phyloP scores from a whole-genome alignment of 2,797 vertebrate genomes.

The Enteromius radiatus region DNA sequence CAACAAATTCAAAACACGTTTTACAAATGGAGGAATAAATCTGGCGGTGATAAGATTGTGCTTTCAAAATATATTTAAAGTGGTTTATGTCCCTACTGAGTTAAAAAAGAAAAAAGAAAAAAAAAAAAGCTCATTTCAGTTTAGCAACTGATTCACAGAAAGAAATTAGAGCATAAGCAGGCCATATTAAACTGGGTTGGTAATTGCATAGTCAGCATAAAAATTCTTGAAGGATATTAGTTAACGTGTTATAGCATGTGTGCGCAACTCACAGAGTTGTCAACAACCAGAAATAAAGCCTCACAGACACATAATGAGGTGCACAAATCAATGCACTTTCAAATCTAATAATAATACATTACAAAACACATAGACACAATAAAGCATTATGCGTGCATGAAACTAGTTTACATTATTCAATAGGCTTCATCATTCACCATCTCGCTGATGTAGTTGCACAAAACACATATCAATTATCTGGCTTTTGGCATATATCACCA shows the following conservation, averaged over 20 bases:
- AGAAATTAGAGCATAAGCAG: neutral
- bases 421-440: neutral
- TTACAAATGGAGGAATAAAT: constrained; percentile 39
- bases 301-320: neutral
- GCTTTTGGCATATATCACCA: neutral
- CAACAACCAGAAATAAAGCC: neutral
- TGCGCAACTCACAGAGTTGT: constrained; percentile 15
- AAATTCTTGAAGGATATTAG: constrained; percentile 17
- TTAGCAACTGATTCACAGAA: constrained; percentile 17
- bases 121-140: neutral
- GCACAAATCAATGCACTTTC: neutral
- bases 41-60: neutral
- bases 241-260: constrained; percentile 28
- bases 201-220: constrained; percentile 23
- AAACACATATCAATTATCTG: neutral
- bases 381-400: neutral
- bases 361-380: neutral
- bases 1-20: constrained; percentile 16
- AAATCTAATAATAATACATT: constrained; percentile 13
- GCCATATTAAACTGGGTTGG: neutral
- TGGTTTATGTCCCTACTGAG: constrained; percentile 15
- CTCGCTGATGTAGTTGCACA: neutral
- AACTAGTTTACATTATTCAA: constrained; percentile 7
- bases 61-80: constrained; percentile 17
- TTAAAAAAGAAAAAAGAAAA: neutral